phyloP scores from a whole-genome alignment of 2,113 vertebrate species.

The Plecturocebus donacophilus region DNA sequence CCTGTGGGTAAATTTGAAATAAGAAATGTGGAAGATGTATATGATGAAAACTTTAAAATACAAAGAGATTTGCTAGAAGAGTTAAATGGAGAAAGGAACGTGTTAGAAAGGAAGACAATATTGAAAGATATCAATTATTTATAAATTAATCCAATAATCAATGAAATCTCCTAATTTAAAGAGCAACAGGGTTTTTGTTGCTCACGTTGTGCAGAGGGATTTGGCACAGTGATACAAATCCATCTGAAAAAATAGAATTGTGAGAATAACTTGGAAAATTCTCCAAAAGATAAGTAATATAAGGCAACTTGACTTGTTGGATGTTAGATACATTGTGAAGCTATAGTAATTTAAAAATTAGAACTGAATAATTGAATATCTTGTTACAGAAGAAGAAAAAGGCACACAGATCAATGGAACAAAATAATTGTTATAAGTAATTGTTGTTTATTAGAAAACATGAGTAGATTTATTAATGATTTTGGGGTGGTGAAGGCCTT shows the following conservation, averaged over 20 bases:
- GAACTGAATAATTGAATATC: not conserved
- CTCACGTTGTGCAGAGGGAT: not conserved
- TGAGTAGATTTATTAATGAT: not conserved
- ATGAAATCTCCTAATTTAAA: not conserved
- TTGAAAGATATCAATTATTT: not conserved
- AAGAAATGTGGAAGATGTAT: not conserved
- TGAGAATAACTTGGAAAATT: not conserved
- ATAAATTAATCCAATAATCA: not conserved
- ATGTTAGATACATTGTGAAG: not conserved
- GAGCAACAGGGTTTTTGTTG: not conserved
- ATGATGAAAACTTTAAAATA: not conserved
- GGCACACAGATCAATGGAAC: not conserved
- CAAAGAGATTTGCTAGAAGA: not conserved
- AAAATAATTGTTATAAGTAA: not conserved
- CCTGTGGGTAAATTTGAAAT: not conserved
- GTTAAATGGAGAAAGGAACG: not conserved
- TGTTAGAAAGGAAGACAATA: not conserved
- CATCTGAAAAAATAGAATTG: not conserved
- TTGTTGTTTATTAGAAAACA: not conserved
- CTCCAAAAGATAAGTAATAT: not conserved
- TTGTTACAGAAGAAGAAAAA: not conserved
- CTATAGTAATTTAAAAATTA: not conserved
- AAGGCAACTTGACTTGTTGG: not conserved
- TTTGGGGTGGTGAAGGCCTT: not conserved
- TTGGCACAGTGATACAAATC: not conserved